These are phyloP conservation scores for Okamejei kenojei DNA, from an alignment of 2,797 vertebrate species.

Conservation along the genomic window DNA sequence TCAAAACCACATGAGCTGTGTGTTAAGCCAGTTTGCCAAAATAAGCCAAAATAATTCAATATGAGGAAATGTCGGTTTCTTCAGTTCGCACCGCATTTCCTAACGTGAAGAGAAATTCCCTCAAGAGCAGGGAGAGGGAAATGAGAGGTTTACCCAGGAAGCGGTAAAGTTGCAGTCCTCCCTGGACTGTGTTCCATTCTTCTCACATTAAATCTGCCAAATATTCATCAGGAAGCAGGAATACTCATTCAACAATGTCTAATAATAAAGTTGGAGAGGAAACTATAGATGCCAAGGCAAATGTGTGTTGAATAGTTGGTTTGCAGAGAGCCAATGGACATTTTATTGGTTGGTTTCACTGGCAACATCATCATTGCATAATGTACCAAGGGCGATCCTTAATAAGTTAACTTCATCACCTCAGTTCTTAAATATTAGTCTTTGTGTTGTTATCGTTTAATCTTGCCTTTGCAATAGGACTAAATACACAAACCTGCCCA, in stretches of 20 bases:
- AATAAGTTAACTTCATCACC: background rate
- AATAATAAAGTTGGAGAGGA: background rate
- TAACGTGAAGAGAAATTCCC: background rate
- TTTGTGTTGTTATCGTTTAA: background rate
- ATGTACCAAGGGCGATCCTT: no score
- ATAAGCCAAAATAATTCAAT: background rate
- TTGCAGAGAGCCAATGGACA: no score
- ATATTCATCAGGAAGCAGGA: background rate
- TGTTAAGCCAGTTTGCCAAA: background rate
- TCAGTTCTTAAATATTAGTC: background rate
- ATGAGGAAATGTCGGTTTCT: background rate
- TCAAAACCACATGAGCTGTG: background rate
- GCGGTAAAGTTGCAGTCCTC: background rate
- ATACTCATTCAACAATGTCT: background rate
- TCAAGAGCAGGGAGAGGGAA: background rate
- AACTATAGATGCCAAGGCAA: background rate
- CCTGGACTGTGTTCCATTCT: background rate
- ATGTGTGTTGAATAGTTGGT: no score
- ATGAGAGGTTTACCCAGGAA: background rate
- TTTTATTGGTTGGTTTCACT: no score
- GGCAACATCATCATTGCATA: no score
- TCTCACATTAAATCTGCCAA: background rate
- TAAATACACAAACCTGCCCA: slow-evolving; percentile 73
- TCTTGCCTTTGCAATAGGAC: background rate
- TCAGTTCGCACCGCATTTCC: background rate